Evolutionary conservation across 2,888 invertebrate genomes (phyloP), one percentile per base, ranked within the genome.

Genomic region (Anoncus sp.): DNA sequence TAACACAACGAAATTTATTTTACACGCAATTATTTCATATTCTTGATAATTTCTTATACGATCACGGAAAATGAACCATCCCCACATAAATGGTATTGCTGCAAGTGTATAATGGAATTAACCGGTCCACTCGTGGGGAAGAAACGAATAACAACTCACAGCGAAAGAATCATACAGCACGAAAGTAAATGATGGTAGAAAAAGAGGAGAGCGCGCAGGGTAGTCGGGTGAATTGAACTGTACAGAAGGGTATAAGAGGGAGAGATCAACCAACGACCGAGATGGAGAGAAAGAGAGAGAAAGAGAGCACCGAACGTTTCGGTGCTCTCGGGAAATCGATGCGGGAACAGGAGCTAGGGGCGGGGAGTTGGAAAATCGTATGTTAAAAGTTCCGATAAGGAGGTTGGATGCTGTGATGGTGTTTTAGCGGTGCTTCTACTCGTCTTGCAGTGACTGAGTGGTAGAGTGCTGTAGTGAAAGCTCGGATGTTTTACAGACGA

Each of bases 311-410:
- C n/a, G n/a, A n/a, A n/a, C n/a, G n/a, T n/a, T n/a, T n/a, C n/a
- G n/a, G n/a, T n/a, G n/a, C n/a, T n/a, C n/a, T n/a, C 24, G 40
- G 51, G 38, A 66, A 71, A 76, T 76, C 76, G 76, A 76, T 76
- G 59, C 22, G 59, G 1, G 45, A 66, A 59, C 59, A 22, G 35
- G 24, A 43, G 65, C 43, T 53, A 35, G 4, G n/a, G 12, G 67
- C 43, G 59, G 63, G 43, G 59, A 66, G 65, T 59, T 65, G 65
- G 65, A 63, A 71, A 76, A 76, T 66, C 51, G 22, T 63, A 24
- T 60, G 66, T 66, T 66, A 59, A 73, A 57, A 70, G 60, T 71
- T 60, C 45, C 75, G 62, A 71, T 65, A 65, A 65, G 47, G 49
- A 16, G 55, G 47, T 55, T 20, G 43, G n/a, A 67, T 45, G 27